These are phyloP conservation scores for Galerucella pusilla DNA, from an alignment of 2,888 invertebrate genomes.

Conservation along the genomic window DNA sequence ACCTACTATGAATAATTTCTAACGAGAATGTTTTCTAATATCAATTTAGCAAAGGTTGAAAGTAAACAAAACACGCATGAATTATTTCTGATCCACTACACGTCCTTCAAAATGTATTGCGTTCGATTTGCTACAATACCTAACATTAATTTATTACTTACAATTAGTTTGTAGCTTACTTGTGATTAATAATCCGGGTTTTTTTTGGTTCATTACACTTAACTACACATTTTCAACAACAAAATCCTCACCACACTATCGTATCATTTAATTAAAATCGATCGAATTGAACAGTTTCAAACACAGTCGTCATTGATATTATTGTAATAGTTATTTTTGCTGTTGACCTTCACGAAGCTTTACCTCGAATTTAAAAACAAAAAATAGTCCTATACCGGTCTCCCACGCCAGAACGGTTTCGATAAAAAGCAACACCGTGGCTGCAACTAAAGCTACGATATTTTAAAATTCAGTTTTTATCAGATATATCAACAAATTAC, in stretches of 20 bases:
- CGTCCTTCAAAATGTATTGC: not conserved
- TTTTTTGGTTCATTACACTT: not conserved
- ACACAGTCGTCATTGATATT: slow-evolving; percentile 18
- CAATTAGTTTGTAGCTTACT: slow-evolving; percentile 2
- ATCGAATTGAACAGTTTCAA: slow-evolving; percentile 13
- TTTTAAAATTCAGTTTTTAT: slow-evolving; percentile 18
- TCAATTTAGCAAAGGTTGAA: not conserved
- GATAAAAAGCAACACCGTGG: slow-evolving; percentile 4
- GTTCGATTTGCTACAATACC: not conserved
- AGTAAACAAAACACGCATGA: slow-evolving; percentile 1
- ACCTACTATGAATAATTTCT: not conserved
- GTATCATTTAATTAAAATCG: slow-evolving; percentile 8
- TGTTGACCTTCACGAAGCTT: slow-evolving; percentile 22
- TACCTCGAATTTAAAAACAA: slow-evolving; percentile 14
- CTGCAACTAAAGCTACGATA: not conserved
- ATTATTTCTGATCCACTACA: slow-evolving; percentile 11
- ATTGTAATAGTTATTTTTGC: slow-evolving; percentile 30
- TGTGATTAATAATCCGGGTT: not conserved
- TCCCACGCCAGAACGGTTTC: slow-evolving; percentile 14
- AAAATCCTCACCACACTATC: not conserved
- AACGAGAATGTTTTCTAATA: not conserved
- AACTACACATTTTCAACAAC: not conserved
- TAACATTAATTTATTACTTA: not conserved
- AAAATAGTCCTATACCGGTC: slow-evolving; percentile 19
- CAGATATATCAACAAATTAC: not conserved